phyloP scores from a whole-genome alignment of 2,797 vertebrate species.

The Silurus aristotelis region DNA sequence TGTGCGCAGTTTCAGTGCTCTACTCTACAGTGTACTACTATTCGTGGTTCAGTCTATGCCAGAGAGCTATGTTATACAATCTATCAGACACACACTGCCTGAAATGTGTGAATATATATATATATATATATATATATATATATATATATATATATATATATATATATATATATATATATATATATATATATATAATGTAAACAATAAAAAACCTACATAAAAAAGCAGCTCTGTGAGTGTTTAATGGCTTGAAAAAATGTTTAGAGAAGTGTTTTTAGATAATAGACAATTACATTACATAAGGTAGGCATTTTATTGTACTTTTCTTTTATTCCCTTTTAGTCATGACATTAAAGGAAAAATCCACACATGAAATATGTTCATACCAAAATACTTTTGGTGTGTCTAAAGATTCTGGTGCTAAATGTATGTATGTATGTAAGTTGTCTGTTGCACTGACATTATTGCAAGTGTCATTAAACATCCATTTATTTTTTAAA shows the following conservation, averaged over 20 bases:
- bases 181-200: conserved; percentile 59
- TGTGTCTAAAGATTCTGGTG: background rate
- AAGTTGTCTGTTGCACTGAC: background rate
- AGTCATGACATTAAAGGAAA: background rate
- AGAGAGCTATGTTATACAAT: conserved; percentile 72
- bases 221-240: conserved; percentile 57
- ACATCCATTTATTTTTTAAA: too few species aligned
- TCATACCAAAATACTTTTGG: too few species aligned
- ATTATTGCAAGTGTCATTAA: background rate
- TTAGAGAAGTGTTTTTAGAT: background rate
- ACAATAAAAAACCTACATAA: conserved; percentile 63
- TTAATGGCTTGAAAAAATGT: background rate
- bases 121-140: conserved; percentile 63
- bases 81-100: conserved; percentile 71
- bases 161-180: conserved; percentile 67
- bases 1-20: conserved; percentile 68
- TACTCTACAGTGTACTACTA: conserved; percentile 62
- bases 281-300: background rate
- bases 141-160: conserved; percentile 66
- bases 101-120: conserved; percentile 74
- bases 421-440: background rate
- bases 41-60: conserved; percentile 73
- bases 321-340: background rate
- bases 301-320: background rate
- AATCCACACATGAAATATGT: background rate